Evolutionary conservation across 1,140 invertebrate genomes (phyloP), one percentile per base, ranked within the genome.

Genomic region (Polypedilum pembai): DNA sequence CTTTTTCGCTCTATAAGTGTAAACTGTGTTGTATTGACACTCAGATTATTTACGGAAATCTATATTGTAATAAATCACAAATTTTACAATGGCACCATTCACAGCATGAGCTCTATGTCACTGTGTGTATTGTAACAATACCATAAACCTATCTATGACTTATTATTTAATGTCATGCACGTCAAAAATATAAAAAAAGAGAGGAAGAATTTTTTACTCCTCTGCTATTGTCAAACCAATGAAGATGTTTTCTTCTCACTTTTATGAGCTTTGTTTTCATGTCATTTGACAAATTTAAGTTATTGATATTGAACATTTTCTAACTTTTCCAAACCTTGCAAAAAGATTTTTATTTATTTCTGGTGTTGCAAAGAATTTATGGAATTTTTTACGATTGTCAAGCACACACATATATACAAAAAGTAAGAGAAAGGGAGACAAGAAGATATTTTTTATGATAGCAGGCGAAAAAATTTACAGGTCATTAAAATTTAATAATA

Each of bases 401-500:
- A n/a, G 45, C 24, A 5, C 24, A 33, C 5, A 33, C 24, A 33
- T 5, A 33, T 33, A 33, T 5, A 33, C n/a, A 33, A 33, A 33
- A 33, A 33, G 5, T 33, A 56, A 56, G n/a, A 56, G 45, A n/a
- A 15, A 56, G 45, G 45, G 15, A 56, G 12, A 45, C 1, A 41
- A 41, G n/a, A n/a, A 33, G 24, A 33, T 33, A 33, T n/a, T 15
- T 56, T 56, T 56, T 56, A 56, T 56, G 45, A 56, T 56, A 56
- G n/a, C 24, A 56, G 12, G 45, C 45, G n/a, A 56, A 56, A 56
- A 56, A 56, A 56, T 56, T 56, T 56, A 56, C 45, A 56, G 45
- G 45, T 56, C 45, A 56, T 56, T 56, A 56, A 56, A 56, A 56
- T 56, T 56, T 56, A 56, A 56, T 56, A 56, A 56, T 56, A 56